Base-by-base conservation (phyloP, 1,140 invertebrate genomes). In the Palaemon carinicauda region DNA sequence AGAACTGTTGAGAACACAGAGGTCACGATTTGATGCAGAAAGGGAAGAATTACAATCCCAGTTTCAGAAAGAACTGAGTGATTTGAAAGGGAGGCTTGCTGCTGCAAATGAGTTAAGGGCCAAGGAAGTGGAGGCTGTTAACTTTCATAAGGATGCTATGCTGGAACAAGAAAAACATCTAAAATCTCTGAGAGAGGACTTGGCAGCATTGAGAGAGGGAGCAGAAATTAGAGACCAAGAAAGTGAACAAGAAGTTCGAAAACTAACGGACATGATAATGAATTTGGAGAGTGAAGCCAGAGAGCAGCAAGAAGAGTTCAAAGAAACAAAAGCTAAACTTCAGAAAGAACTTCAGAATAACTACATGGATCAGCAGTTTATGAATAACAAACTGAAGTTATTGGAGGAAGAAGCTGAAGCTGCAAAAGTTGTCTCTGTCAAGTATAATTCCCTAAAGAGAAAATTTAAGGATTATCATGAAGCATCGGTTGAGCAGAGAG, bases 221-320 rank as follows among this genome's bases (percentile, higher is more conserved):
- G 33, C 10, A n/a, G 29, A 85, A n/a, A 24, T 27, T 9, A 21
- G 33, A 27, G 65, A 80, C 21, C 21, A 69, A 1, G 56, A 80
- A 7, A 65, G 29, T 17, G 84, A 86, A 29, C 41, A 86, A 29
- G 84, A 86, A 51, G 77, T 80, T 19, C 60, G 21, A 19, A 79
- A 33, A 50, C 50, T 86, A 24, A 80, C 77, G 10, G 77, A 86
- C 84, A 78, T 86, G 29, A 24, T 86, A 15, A 77, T 79, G 12
- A 80, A 79, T 15, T 31, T 74, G 21, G 84, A 86, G 60, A 53
- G 65, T 17, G 77, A 86, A n/a, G 19, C 80, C 3, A 54, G 41
- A 56, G 84, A 86, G 41, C 78, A 86, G n/a, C 41, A 86, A 80
- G 84, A 86, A 21, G 77, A 86, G 60, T 80, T 54, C 29, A 56